These are phyloP conservation scores for Pelobates fuscus DNA, from an alignment of 2,113 vertebrate genomes.

Conservation along the genomic window DNA sequence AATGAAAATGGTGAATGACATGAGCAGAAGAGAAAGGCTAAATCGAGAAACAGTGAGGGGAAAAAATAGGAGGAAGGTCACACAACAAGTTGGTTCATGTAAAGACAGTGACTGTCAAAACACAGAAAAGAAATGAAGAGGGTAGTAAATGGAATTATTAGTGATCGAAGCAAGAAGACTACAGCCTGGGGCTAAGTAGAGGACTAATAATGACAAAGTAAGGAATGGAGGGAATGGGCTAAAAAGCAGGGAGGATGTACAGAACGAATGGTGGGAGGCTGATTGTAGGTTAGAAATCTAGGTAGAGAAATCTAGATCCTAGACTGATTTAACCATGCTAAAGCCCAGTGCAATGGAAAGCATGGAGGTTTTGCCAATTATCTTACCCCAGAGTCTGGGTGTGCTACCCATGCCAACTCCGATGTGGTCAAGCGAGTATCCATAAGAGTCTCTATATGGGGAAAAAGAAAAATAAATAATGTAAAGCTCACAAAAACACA, in stretches of 20 bases:
- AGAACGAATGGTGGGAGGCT: neutral
- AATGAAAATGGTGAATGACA: too few species aligned
- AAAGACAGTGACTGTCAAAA: neutral
- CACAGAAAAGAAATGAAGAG: neutral
- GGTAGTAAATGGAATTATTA: too few species aligned
- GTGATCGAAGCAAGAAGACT: too few species aligned
- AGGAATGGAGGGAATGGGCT: too few species aligned
- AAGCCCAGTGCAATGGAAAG: neutral
- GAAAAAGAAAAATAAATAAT: constrained; percentile 8
- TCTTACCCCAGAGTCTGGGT: constrained; percentile 95
- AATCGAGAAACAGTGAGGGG: neutral
- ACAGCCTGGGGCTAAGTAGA: too few species aligned
- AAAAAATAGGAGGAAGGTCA: neutral
- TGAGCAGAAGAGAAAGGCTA: too few species aligned
- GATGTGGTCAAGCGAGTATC: constrained; percentile 97
- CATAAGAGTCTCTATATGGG: constrained; percentile 88
- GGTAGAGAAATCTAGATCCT: neutral
- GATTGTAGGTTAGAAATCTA: neutral
- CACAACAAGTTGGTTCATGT: neutral
- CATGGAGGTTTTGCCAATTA: neutral
- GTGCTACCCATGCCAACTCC: constrained; percentile 92
- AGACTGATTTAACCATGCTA: too few species aligned
- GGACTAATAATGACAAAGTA: too few species aligned
- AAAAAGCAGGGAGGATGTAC: neutral
- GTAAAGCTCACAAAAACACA: too few species aligned